Conservation (phyloP, 2,797 vertebrate species). For the Naso thynnoides region DNA sequence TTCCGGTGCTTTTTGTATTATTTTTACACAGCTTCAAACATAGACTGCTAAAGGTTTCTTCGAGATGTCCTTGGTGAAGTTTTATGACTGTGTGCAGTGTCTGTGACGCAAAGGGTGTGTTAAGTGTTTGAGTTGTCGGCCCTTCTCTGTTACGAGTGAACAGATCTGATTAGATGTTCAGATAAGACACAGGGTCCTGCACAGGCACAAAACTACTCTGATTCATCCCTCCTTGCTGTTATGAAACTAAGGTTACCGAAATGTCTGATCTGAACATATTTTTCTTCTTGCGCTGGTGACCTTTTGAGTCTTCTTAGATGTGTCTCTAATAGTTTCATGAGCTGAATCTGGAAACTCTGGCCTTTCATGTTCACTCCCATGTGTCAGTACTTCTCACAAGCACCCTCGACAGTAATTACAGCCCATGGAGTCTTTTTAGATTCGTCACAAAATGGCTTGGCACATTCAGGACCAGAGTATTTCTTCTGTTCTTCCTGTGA, state of each 20-base stretch:
- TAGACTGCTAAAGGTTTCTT: constrained; percentile 16
- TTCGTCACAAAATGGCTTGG: not conserved
- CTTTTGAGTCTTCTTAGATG: constrained; percentile 3
- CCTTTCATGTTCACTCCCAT: constrained; percentile 39
- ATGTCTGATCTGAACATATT: not conserved
- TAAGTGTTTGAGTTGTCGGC: constrained; percentile 5
- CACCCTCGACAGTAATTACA: constrained; percentile 28
- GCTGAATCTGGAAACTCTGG: constrained; percentile 23
- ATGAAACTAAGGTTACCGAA: not conserved
- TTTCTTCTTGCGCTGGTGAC: not conserved
- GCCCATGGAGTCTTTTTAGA: constrained; percentile 15
- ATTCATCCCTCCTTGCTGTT: not conserved
- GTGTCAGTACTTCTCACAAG: constrained; percentile 35
- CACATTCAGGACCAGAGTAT: not conserved
- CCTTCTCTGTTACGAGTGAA: constrained; percentile 23
- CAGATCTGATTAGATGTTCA: constrained; percentile 34
- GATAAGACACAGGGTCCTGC: constrained; percentile 19
- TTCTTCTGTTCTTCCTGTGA: not conserved
- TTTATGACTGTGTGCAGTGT: constrained; percentile 37
- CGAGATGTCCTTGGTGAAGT: constrained; percentile 12
- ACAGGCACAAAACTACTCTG: not conserved
- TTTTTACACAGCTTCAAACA: constrained; percentile 21
- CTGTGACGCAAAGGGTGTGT: constrained; percentile 36
- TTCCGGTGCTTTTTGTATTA: constrained; percentile 8
- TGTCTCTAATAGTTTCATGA: constrained; percentile 28